Conservation (phyloP, 2,113 vertebrate species). For the Neodontobutis hainanensis region DNA sequence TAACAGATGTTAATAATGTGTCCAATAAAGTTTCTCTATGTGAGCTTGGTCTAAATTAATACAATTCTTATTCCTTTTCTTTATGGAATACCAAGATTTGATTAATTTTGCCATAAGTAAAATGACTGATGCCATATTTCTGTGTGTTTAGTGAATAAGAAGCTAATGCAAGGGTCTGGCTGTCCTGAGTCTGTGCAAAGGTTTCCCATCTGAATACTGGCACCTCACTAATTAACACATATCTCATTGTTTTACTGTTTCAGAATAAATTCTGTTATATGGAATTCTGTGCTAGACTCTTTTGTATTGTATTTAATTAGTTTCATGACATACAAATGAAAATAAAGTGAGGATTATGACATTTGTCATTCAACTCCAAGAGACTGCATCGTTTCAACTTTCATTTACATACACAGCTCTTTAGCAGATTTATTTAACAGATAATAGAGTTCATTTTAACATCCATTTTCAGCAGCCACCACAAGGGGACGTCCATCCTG, state of each 20-base stretch:
- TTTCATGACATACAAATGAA: too few relatives aligned
- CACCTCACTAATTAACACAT: background rate
- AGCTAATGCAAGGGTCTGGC: background rate
- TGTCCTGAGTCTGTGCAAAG: background rate
- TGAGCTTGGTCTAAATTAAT: too few relatives aligned
- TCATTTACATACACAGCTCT: too few relatives aligned
- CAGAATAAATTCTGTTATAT: slow-evolving; percentile 8
- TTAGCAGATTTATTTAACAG: too few relatives aligned
- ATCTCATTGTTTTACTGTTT: slow-evolving; percentile 8
- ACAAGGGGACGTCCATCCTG: too few relatives aligned
- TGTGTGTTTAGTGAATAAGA: slow-evolving; percentile 4
- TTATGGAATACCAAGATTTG: background rate
- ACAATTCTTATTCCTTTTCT: slow-evolving; percentile 9
- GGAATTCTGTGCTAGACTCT: background rate
- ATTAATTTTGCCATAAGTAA: slow-evolving; percentile 8
- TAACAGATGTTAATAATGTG: slow-evolving; percentile 24
- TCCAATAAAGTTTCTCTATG: slow-evolving; percentile 14
- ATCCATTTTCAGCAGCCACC: too few relatives aligned
- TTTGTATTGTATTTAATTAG: too few relatives aligned
- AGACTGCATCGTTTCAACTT: too few relatives aligned
- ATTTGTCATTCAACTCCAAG: too few relatives aligned
- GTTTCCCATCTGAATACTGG: background rate
- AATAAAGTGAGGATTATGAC: too few relatives aligned
- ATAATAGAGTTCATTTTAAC: too few relatives aligned
- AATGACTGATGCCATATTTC: slow-evolving; percentile 9